These are phyloP conservation scores for Pyrgus malvae DNA, from an alignment of 2,888 invertebrate genomes.

Conservation along the genomic window DNA sequence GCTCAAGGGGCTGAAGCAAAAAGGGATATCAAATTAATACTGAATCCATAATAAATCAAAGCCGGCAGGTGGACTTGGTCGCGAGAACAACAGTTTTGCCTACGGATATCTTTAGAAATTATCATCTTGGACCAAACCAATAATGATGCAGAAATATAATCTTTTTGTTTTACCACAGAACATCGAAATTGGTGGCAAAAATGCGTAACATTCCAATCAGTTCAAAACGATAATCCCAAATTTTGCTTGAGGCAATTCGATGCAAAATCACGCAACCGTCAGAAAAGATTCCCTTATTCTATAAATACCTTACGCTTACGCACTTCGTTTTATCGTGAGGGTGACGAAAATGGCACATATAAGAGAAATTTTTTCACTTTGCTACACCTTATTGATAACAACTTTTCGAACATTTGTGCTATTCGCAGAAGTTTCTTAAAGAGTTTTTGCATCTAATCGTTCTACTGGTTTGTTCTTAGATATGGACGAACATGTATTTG, in stretches of 20 bases:
- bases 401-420: slow-evolving; percentile 27
- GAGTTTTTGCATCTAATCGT: slow-evolving; percentile 36
- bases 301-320: background rate
- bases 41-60: slow-evolving; percentile 82
- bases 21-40: slow-evolving; percentile 82
- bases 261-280: slow-evolving; percentile 31
- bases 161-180: slow-evolving; percentile 36
- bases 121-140: slow-evolving; percentile 57
- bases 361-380: slow-evolving; percentile 1
- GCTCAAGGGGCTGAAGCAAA: slow-evolving; percentile 78
- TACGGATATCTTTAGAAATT: slow-evolving; percentile 76
- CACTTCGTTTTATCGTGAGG: background rate
- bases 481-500: slow-evolving; percentile 43
- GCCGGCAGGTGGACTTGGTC: slow-evolving; percentile 75
- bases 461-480: slow-evolving; percentile 42
- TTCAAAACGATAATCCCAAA: slow-evolving; percentile 41
- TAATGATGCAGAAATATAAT: slow-evolving; percentile 33
- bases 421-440: slow-evolving; percentile 32
- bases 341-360: slow-evolving; percentile 3
- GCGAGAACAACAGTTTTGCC: slow-evolving; percentile 71
- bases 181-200: slow-evolving; percentile 44
- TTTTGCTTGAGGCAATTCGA: slow-evolving; percentile 32
- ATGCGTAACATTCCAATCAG: slow-evolving; percentile 55
- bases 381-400: slow-evolving; percentile 5
- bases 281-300: slow-evolving; percentile 23